Base-by-base conservation (phyloP, 2,888 invertebrate species). In the Aspidiotus rigidus region DNA sequence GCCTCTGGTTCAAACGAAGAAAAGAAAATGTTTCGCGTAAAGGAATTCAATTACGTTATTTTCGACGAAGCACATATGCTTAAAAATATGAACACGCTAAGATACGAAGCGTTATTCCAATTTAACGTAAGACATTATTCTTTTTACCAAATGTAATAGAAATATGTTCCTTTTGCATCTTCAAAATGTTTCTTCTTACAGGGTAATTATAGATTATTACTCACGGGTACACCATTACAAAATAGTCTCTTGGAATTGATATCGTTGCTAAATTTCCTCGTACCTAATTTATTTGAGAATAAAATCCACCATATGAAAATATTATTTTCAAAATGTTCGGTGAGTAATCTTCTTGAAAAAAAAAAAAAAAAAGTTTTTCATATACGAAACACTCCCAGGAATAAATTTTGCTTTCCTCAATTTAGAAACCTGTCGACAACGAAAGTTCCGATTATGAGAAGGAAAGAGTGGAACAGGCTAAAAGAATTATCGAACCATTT, bases 31-130 rank as follows among this genome's bases (percentile, higher is more conserved):
- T 91, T 97, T 77, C 87, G 94, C 71, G 89, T 94, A 53, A 89
- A 90, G 71, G 85, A 86, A 60, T 85, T 96, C 78, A 88, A 94
- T 77, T 97, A 96, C 77, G 93, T 95, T 0, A 83, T 98, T 28
- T 96, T 96, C 77, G 98, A 98, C 78, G 98, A 98, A 77, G 96
- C 95, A 1, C 97, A 98, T 77, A 95, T 97, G 94, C 81, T 98
- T 49, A 98, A 98, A 78, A 98, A 97, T 77, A 97, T 97, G 94
- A 86, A 89, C 69, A 93, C 96, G 0, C 87, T 88, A 75, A 83
- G 97, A 74, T 97, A 93, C 76, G 87, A 91, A 75, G 89, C 91
- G 77, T 81, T 97, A 69, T 88, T 93, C 75, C 86, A 88, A 75
- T 90, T 96, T 67, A 90, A 87, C 78, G 89, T 88, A 75, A 74